Percentiles rank a stretch among this genome's conserved stretches.
These are phyloP conservation scores for Reinhardtius hippoglossoides DNA, from an alignment of 2,113 vertebrate species.

Conservation along the genomic window DNA sequence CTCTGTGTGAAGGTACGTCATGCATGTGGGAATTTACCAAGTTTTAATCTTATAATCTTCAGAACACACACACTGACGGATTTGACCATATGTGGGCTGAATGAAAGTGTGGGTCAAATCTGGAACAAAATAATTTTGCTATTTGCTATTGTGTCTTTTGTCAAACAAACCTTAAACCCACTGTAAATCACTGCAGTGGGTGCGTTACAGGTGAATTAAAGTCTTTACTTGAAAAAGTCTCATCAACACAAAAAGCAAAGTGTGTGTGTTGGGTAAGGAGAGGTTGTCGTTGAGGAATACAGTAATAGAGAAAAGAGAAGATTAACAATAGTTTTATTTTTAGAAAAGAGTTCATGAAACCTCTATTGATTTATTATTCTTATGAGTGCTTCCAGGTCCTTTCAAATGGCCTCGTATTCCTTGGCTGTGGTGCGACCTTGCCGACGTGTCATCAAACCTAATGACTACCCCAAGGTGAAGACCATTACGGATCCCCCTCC, in stretches of 20 bases:
- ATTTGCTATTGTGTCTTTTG: no score
- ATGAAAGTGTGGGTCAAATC: no score
- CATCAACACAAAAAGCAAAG: no score
- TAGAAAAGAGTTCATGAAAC: background rate
- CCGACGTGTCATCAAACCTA: constrained; percentile 30
- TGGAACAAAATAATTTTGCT: no score
- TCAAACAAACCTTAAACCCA: no score
- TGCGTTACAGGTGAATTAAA: no score
- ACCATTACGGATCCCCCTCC: constrained; percentile 10
- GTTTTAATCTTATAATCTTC: no score
- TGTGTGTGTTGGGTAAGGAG: background rate
- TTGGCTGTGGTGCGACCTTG: constrained; percentile 16
- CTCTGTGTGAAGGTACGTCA: background rate
- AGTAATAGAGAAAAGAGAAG: background rate
- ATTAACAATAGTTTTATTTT: background rate
- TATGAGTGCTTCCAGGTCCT: background rate
- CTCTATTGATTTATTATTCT: no score
- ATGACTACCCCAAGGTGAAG: constrained; percentile 38
- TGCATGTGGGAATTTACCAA: background rate
- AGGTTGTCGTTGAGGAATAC: background rate
- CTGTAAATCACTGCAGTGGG: no score
- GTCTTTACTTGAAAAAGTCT: no score
- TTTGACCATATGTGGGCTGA: no score
- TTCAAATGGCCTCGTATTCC: constrained; percentile 11
- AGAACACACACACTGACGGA: no score